These are phyloP conservation scores for Melanargia galathea DNA, from an alignment of 2,888 invertebrate genomes.

Conservation along the genomic window DNA sequence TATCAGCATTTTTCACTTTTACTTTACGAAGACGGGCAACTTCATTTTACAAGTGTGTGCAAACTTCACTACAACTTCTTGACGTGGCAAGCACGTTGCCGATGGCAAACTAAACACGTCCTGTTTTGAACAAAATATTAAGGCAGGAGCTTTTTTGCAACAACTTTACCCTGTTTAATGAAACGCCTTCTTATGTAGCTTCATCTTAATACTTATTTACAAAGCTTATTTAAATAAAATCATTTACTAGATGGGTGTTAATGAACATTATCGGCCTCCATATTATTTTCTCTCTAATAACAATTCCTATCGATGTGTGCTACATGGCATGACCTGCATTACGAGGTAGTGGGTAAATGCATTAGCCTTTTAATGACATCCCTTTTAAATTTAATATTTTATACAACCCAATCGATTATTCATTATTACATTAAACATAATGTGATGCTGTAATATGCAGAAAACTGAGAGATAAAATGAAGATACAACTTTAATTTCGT, in stretches of 20 bases:
- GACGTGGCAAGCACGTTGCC: constrained; percentile 61
- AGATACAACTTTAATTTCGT: constrained; percentile 6
- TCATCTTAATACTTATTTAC: too few species aligned
- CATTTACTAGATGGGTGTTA: too few species aligned
- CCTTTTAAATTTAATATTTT: too few species aligned
- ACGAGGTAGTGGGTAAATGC: too few species aligned
- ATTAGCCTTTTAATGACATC: too few species aligned
- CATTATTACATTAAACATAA: constrained; percentile 1
- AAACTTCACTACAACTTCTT: constrained; percentile 58
- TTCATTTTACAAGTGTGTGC: constrained; percentile 63
- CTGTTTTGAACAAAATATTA: not conserved
- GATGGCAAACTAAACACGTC: constrained; percentile 54
- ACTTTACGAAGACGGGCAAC: constrained; percentile 36
- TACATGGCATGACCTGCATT: too few species aligned
- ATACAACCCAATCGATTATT: too few species aligned
- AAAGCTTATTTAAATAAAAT: too few species aligned
- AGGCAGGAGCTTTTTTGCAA: not conserved
- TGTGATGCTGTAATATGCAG: not conserved
- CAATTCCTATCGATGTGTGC: too few species aligned
- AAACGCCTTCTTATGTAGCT: not conserved
- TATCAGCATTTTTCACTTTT: constrained; percentile 23
- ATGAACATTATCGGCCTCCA: too few species aligned
- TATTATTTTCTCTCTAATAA: too few species aligned
- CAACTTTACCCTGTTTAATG: not conserved
- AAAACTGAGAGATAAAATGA: constrained; percentile 3